Conservation (phyloP, 2,113 vertebrate species). For the Seriola dumerili region DNA sequence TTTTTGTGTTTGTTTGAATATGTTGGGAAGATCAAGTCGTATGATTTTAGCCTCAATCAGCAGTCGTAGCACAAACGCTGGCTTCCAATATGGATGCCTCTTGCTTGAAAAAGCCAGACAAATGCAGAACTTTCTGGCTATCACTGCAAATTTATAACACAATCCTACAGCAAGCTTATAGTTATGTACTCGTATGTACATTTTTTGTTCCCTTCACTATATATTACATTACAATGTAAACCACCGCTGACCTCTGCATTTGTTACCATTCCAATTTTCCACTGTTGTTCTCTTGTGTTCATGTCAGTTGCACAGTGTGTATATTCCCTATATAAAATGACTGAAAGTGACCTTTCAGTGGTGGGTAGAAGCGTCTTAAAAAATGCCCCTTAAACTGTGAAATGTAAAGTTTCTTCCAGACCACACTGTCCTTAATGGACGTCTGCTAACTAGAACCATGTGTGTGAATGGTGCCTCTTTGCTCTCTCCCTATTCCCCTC, state of each 20-base stretch:
- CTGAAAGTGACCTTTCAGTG: constrained; percentile 56
- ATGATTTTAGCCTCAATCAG: not conserved
- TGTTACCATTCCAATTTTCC: not conserved
- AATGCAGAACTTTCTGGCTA: not conserved
- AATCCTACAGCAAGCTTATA: not conserved
- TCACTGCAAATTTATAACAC: not conserved
- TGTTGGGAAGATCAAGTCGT: not conserved
- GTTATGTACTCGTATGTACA: not conserved
- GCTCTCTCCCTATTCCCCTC: constrained; percentile 22
- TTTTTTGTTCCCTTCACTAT: not conserved
- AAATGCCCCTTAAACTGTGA: constrained; percentile 80
- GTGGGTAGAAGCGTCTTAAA: constrained; percentile 59
- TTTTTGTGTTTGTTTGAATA: not conserved
- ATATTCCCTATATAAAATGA: constrained; percentile 21
- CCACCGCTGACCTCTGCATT: constrained; percentile 32
- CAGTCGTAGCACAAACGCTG: not conserved
- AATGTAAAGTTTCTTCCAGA: constrained; percentile 77
- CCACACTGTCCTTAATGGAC: constrained; percentile 71
- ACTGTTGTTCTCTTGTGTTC: constrained; percentile 8
- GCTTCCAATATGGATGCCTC: not conserved
- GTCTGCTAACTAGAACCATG: constrained; percentile 78
- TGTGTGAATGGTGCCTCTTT: constrained; percentile 68
- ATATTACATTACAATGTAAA: constrained; percentile 34
- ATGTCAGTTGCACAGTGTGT: constrained; percentile 28
- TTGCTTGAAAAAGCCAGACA: not conserved